Percentiles rank a stretch among this genome's conserved stretches.
Evolutionary conservation across 2,888 invertebrate genomes (phyloP).

Genomic region (Cyrtodaria siliqua): DNA sequence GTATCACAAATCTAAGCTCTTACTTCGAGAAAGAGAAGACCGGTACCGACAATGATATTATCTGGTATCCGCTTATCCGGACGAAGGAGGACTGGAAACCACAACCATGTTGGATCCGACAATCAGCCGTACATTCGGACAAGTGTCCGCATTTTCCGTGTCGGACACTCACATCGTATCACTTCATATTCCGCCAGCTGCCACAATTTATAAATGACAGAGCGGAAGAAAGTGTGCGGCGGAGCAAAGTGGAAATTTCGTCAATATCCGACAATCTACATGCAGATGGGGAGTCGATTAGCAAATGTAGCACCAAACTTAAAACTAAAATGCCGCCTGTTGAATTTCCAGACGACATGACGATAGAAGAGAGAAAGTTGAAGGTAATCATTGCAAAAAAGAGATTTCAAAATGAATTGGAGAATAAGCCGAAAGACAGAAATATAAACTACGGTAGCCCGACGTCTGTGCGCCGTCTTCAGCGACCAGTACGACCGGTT

Average conservation of each 20-base stretch:
- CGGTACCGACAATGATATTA: conserved; percentile 7
- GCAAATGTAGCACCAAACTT: not conserved
- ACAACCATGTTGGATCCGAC: conserved; percentile 42
- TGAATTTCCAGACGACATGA: conserved; percentile 38
- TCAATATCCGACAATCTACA: not conserved
- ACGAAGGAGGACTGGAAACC: conserved; percentile 37
- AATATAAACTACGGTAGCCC: conserved; percentile 67
- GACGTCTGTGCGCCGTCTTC: conserved; percentile 57
- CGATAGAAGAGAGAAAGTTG: conserved; percentile 38
- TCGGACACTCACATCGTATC: conserved; percentile 45
- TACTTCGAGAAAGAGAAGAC: conserved; percentile 25
- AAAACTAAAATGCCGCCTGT: conserved; percentile 18
- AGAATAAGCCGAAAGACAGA: conserved; percentile 64
- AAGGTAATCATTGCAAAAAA: conserved; percentile 45
- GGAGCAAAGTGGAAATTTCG: conserved; percentile 10
- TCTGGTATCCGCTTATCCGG: conserved; percentile 43
- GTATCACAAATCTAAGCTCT: conserved; percentile 41
- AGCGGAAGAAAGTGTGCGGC: conserved; percentile 38
- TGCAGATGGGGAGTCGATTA: not conserved
- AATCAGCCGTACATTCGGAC: conserved; percentile 14
- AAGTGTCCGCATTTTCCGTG: conserved; percentile 49
- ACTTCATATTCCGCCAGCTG: conserved; percentile 44
- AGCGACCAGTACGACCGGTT: conserved; percentile 58
- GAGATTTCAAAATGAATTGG: conserved; percentile 41
- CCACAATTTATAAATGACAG: conserved; percentile 26